These are phyloP conservation scores for Aelia acuminata DNA, from an alignment of 2,888 invertebrate genomes.

Conservation along the genomic window DNA sequence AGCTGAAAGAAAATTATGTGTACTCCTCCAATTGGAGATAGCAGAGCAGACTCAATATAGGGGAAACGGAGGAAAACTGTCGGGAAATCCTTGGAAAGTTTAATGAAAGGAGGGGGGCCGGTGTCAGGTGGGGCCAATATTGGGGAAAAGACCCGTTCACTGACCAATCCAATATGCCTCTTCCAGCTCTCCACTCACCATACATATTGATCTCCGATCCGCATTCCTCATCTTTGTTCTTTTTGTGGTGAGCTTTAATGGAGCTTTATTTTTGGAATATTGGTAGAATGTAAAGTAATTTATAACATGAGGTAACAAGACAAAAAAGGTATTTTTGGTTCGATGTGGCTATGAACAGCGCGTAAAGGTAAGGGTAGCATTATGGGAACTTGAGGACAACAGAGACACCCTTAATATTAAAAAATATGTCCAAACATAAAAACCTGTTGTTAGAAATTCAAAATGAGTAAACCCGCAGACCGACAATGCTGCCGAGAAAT, in stretches of 20 bases:
- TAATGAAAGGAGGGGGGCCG: constrained; percentile 38
- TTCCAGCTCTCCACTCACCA: neutral
- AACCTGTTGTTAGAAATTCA: too few species aligned
- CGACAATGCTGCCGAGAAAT: too few species aligned
- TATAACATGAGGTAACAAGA: too few species aligned
- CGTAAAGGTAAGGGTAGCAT: too few species aligned
- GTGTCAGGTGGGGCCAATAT: constrained; percentile 40
- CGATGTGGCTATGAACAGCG: too few species aligned
- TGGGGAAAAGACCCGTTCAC: constrained; percentile 31
- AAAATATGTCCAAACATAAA: too few species aligned
- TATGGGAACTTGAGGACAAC: too few species aligned
- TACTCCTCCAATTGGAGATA: neutral
- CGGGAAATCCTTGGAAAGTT: constrained; percentile 48
- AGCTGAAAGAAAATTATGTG: neutral
- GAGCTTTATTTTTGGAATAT: neutral
- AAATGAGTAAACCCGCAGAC: too few species aligned
- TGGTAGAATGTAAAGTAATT: too few species aligned
- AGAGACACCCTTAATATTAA: too few species aligned
- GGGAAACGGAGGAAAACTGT: constrained; percentile 29
- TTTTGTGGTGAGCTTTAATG: neutral
- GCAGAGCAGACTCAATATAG: constrained; percentile 21
- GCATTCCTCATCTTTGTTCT: neutral
- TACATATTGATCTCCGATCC: constrained; percentile 1
- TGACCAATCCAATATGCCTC: constrained; percentile 48
- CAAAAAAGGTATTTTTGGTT: too few species aligned